Percentiles rank a stretch among this genome's conserved stretches.
Conservation (phyloP, 1,140 invertebrate species). For the Andrena cerasifolii region DNA sequence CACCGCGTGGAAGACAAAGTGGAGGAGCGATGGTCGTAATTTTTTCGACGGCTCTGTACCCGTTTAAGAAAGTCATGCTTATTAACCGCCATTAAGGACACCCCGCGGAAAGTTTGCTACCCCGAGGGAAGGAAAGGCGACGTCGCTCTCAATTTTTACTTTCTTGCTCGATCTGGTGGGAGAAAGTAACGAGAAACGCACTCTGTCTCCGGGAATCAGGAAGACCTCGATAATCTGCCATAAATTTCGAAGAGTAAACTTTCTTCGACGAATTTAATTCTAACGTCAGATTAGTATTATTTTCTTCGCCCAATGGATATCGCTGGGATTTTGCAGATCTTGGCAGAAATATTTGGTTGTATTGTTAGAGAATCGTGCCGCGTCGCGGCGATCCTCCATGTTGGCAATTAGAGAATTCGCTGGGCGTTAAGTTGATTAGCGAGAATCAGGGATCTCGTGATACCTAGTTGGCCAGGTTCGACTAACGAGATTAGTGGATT, state of each 20-base stretch:
- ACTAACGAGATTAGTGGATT: neutral
- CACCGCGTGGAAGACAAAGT: neutral
- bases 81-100: slow-evolving; percentile 34
- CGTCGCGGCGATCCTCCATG: too few relatives aligned
- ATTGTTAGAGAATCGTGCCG: too few relatives aligned
- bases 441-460: neutral
- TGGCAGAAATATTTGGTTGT: too few relatives aligned
- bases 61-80: slow-evolving; percentile 35
- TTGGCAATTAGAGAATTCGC: too few relatives aligned
- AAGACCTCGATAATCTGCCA: neutral
- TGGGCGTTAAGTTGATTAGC: slow-evolving; percentile 18
- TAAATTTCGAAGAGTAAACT: neutral
- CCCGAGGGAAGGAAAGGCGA: slow-evolving; percentile 34
- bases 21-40: neutral
- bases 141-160: slow-evolving; percentile 40
- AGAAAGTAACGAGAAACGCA: slow-evolving; percentile 38
- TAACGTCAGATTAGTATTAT: too few relatives aligned
- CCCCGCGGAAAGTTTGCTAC: slow-evolving; percentile 34
- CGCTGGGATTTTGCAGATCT: too few relatives aligned
- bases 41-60: slow-evolving; percentile 2
- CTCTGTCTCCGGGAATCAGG: neutral
- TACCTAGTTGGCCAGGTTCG: too few relatives aligned
- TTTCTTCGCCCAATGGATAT: too few relatives aligned
- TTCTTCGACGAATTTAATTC: too few relatives aligned
- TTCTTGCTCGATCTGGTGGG: slow-evolving; percentile 12